Conservation (phyloP, 2,113 vertebrate species). For the Ramphastos sulfuratus region DNA sequence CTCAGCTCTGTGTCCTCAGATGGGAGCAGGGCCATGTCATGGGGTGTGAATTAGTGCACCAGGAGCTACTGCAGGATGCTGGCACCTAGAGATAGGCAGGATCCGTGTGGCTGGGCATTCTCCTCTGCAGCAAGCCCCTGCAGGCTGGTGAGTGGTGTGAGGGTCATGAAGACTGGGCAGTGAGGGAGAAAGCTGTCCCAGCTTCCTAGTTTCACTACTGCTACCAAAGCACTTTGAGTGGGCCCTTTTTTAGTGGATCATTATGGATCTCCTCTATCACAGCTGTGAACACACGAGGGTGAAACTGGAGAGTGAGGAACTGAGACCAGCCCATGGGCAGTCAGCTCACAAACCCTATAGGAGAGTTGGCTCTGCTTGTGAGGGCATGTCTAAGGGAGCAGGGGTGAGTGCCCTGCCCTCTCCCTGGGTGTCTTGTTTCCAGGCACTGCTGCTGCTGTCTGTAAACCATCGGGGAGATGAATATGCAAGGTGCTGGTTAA, state of each 20-base stretch:
- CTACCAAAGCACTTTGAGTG: accelerated
- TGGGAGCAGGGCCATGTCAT: accelerated
- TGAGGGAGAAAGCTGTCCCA: background rate
- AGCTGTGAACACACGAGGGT: background rate
- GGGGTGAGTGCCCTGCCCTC: background rate
- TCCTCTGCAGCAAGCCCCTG: background rate
- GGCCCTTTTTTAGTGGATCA: background rate
- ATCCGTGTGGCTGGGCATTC: accelerated
- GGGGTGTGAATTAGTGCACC: background rate
- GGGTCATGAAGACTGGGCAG: accelerated
- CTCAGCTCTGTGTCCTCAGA: background rate
- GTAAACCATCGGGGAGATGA: background rate
- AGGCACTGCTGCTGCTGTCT: constrained; percentile 14
- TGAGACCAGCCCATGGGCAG: background rate
- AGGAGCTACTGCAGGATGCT: background rate
- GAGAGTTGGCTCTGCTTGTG: background rate
- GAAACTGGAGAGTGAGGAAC: background rate
- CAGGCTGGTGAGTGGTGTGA: background rate
- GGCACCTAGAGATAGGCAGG: background rate
- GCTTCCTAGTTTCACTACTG: background rate
- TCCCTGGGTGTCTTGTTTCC: constrained; percentile 38
- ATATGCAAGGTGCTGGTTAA: constrained; percentile 30
- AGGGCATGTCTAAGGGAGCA: background rate
- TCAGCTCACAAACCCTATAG: background rate
- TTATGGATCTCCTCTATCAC: background rate